Conservation (phyloP, 2,888 invertebrate genomes). For the Oxycera nigricornis region DNA sequence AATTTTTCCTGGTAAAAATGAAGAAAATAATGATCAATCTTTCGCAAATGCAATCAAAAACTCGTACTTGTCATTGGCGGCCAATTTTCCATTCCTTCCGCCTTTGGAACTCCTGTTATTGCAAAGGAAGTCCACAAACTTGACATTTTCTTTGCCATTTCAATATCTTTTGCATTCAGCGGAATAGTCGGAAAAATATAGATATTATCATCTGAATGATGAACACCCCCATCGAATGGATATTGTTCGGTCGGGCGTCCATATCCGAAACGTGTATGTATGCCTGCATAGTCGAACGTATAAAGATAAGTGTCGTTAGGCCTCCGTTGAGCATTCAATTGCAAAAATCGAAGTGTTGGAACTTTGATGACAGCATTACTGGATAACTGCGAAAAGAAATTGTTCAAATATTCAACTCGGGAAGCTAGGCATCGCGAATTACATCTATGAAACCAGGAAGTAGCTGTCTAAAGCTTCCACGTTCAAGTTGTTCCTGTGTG, state of each 20-base stretch:
- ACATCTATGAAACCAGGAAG: conserved; percentile 64
- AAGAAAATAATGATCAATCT: not conserved
- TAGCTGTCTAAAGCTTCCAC: conserved; percentile 60
- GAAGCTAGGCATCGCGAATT: too few species aligned
- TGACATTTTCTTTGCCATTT: conserved; percentile 63
- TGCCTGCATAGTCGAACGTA: conserved; percentile 64
- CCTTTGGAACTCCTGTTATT: conserved; percentile 54
- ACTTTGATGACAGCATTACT: conserved; percentile 62
- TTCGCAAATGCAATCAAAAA: not conserved
- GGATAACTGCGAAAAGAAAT: conserved; percentile 53
- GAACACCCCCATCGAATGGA: conserved; percentile 64
- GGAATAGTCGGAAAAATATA: conserved; percentile 63
- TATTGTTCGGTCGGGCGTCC: conserved; percentile 59
- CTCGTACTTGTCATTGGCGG: conserved; percentile 44
- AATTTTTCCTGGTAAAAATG: conserved; percentile 45
- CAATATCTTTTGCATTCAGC: conserved; percentile 56
- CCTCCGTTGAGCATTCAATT: conserved; percentile 51
- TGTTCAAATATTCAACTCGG: conserved; percentile 22
- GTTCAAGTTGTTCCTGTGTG: conserved; percentile 55
- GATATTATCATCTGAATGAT: conserved; percentile 69
- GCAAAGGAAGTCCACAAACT: conserved; percentile 62
- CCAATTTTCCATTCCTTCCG: conserved; percentile 43
- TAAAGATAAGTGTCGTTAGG: conserved; percentile 61
- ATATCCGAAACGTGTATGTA: conserved; percentile 61
- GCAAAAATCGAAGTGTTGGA: conserved; percentile 59